Evolutionary conservation across 2,113 vertebrate species (phyloP).

Genomic region (Cryptotis parvus): DNA sequence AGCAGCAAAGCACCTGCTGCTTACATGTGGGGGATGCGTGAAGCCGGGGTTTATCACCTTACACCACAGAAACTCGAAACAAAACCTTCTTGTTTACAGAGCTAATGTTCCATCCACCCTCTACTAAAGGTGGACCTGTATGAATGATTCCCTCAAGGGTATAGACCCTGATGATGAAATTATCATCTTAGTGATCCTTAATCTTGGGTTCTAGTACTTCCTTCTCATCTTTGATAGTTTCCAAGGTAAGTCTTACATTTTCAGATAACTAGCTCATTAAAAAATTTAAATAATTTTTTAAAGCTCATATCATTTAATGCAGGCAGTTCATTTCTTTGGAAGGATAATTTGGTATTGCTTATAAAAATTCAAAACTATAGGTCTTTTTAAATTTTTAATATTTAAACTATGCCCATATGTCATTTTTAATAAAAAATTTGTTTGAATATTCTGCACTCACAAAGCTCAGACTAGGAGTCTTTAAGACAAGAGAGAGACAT

Average conservation of each 20-base stretch:
- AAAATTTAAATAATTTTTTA: background rate
- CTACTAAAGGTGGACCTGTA: background rate
- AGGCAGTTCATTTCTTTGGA: background rate
- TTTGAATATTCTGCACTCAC: background rate
- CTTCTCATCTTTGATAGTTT: constrained; percentile 27
- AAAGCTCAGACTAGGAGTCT: background rate
- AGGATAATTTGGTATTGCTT: constrained; percentile 11
- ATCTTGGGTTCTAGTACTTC: constrained; percentile 17
- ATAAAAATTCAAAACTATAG: constrained; percentile 16
- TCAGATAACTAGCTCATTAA: constrained; percentile 15
- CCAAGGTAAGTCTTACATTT: constrained; percentile 27
- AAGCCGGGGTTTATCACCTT: too few relatives aligned
- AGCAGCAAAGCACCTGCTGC: too few relatives aligned
- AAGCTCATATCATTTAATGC: background rate
- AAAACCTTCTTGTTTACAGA: background rate
- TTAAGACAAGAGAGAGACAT: background rate
- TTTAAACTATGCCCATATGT: background rate
- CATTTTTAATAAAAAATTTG: constrained; percentile 11
- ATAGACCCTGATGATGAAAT: background rate
- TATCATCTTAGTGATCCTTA: background rate
- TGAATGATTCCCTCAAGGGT: background rate
- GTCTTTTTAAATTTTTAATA: background rate
- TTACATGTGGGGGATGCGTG: too few relatives aligned
- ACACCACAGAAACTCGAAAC: background rate
- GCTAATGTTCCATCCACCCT: background rate